Conservation (phyloP, 2,888 invertebrate genomes). For the Cantharis nigra region DNA sequence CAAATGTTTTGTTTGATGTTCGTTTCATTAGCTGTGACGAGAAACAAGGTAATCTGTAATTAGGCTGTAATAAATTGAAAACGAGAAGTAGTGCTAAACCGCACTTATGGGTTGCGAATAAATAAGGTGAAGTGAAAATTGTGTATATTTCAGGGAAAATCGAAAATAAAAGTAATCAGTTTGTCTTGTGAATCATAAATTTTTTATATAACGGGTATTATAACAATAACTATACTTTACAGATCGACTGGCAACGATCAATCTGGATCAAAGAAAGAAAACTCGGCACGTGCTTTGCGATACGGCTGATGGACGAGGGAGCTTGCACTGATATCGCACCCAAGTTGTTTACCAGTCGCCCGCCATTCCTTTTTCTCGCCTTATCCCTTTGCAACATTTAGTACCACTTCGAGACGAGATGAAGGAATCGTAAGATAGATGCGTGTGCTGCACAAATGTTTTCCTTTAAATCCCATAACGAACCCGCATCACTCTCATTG, state of each 20-base stretch:
- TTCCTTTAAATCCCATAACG: slow-evolving; percentile 15
- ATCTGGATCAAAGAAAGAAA: slow-evolving; percentile 24
- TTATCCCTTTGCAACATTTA: slow-evolving; percentile 29
- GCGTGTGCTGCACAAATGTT: slow-evolving; percentile 25
- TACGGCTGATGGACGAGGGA: slow-evolving; percentile 28
- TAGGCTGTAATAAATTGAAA: background rate
- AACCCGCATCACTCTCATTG: slow-evolving; percentile 1
- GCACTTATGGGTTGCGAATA: background rate
- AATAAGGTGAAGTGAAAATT: background rate
- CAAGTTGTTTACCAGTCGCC: slow-evolving; percentile 27
- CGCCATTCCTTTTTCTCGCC: slow-evolving; percentile 17
- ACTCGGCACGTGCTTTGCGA: slow-evolving; percentile 34
- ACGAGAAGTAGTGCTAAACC: background rate
- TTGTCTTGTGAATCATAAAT: slow-evolving; percentile 34
- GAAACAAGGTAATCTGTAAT: background rate
- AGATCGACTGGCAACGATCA: slow-evolving; percentile 33
- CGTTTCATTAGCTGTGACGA: background rate
- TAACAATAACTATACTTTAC: slow-evolving; percentile 39
- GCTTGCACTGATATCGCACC: slow-evolving; percentile 20
- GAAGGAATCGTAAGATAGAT: slow-evolving; percentile 4
- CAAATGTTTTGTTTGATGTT: background rate
- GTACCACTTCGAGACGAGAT: slow-evolving; percentile 19
- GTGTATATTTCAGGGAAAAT: background rate
- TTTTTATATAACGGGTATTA: slow-evolving; percentile 36
- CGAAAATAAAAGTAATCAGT: slow-evolving; percentile 27